Evolutionary conservation across 2,888 invertebrate genomes (phyloP).

Genomic region (Belgica antarctica): DNA sequence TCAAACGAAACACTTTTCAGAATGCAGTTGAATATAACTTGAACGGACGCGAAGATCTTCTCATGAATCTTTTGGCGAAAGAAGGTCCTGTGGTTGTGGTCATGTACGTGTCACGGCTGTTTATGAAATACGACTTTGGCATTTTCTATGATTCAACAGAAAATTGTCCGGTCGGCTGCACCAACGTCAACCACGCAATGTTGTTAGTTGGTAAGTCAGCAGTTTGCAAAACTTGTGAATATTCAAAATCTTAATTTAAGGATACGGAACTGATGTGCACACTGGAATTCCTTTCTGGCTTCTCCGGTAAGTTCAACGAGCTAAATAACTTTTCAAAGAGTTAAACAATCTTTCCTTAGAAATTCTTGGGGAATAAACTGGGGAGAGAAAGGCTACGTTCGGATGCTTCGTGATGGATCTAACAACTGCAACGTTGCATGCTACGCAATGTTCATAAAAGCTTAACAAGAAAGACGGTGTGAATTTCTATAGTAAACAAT

Average conservation of each 20-base stretch:
- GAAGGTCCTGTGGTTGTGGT: neutral
- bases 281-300: neutral
- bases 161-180: neutral
- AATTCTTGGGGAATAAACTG: constrained; percentile 1
- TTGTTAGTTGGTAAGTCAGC: neutral
- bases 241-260: too few relatives aligned
- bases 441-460: neutral
- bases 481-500: neutral
- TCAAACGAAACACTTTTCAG: too few relatives aligned
- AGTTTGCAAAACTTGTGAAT: too few relatives aligned
- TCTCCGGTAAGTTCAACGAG: neutral
- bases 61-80: neutral
- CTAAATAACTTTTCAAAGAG: too few relatives aligned
- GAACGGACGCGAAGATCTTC: neutral
- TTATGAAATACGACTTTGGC: neutral
- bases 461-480: neutral
- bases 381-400: constrained; percentile 22
- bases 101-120: neutral
- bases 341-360: too few relatives aligned
- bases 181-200: neutral
- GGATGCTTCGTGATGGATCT: neutral
- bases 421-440: neutral
- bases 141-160: neutral
- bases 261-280: neutral
- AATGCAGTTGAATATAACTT: neutral